Conservation (phyloP, 2,888 invertebrate species). For the Fissipunctia ypsillon region DNA sequence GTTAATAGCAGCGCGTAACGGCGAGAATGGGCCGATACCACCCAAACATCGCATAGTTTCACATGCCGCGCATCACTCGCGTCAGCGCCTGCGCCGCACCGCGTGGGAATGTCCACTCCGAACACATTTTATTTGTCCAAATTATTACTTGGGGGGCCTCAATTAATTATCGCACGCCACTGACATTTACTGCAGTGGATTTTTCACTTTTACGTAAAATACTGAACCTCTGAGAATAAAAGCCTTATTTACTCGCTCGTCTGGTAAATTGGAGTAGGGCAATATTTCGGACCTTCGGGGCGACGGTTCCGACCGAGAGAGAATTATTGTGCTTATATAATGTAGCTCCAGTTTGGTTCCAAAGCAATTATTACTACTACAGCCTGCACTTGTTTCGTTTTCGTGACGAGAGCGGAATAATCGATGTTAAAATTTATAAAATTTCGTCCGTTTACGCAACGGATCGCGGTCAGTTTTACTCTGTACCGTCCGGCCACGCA, state of each 20-base stretch:
- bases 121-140: slow-evolving; percentile 76
- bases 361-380: slow-evolving; percentile 78
- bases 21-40: slow-evolving; percentile 65
- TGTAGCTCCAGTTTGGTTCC: slow-evolving; percentile 72
- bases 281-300: slow-evolving; percentile 72
- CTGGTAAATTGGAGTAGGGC: slow-evolving; percentile 80
- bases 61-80: slow-evolving; percentile 76
- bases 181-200: slow-evolving; percentile 77
- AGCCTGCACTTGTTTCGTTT: slow-evolving; percentile 78
- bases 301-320: slow-evolving; percentile 74
- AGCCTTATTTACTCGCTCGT: slow-evolving; percentile 69
- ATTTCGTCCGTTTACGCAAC: slow-evolving; percentile 80
- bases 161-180: slow-evolving; percentile 79
- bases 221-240: slow-evolving; percentile 67
- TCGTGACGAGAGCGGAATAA: slow-evolving; percentile 78
- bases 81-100: slow-evolving; percentile 65
- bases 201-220: slow-evolving; percentile 79
- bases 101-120: slow-evolving; percentile 80
- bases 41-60: slow-evolving; percentile 70
- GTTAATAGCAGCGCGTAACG: slow-evolving; percentile 63
- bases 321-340: slow-evolving; percentile 80
- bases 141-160: slow-evolving; percentile 81
- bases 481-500: slow-evolving; percentile 55
- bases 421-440: slow-evolving; percentile 79
- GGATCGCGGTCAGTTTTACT: slow-evolving; percentile 59